Evolutionary conservation across 2,888 invertebrate genomes (phyloP), one percentile per base, ranked within the genome.

Genomic region (Alentia gelatinosa): DNA sequence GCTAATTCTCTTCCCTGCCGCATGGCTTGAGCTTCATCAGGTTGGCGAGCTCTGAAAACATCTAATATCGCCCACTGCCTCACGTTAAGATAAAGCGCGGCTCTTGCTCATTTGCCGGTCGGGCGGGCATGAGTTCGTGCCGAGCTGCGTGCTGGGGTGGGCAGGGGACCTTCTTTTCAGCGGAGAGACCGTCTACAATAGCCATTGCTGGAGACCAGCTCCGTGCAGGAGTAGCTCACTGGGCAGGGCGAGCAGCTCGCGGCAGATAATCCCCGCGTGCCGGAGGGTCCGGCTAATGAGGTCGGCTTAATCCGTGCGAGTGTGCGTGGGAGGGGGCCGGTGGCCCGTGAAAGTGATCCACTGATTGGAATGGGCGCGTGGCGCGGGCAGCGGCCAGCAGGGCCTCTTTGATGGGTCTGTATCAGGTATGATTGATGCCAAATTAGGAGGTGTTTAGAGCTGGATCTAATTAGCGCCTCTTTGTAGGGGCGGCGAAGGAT

Each of bases 1-100:
- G 83, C 39, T 83, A 83, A 83, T 83, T 83, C 83, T 37, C 83
- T 83, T 83, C 40, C 39, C 83, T 83, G 83, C 83, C 83, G 83
- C 83, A 83, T 83, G 83, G 83, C 35, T 83, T 83, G 40, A 37
- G 83, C 83, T 83, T 83, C 35, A 83, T 83, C 83, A 83, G 83
- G 23, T 37, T 39, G 15, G 37, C 7, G n/a, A 39, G 37, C 39
- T 40, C 39, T 40, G 4, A 37, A 83, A 83, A 83, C 83, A 83
- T 40, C 40, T 83, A 83, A 83, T 40, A 83, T 35, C n/a, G 37
- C 39, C 40, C 39, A 15, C 56, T 56, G n/a, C 56, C 12, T 12
- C 56, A 56, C 30, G 30, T 30, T 68, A 68, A 68, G 68, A 68
- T 68, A 68, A 68, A 30, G 26, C n/a, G 56, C 19, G 56, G 23